These are phyloP conservation scores for Plutomurus gul DNA, from an alignment of 1,140 invertebrate genomes.

Conservation along the genomic window DNA sequence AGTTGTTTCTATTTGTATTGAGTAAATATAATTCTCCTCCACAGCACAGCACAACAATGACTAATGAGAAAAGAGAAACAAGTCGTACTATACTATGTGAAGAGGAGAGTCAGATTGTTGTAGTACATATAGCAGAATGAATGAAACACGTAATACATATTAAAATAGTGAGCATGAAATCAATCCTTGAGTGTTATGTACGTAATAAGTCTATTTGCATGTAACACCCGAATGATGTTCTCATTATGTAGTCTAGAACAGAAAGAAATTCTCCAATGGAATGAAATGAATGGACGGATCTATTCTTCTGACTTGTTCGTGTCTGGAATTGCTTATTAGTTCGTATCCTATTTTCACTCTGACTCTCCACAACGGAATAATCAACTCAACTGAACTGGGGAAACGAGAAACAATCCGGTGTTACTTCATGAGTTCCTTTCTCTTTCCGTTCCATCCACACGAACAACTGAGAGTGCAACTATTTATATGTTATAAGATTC, in stretches of 20 bases:
- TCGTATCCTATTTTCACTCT: slow-evolving; percentile 14
- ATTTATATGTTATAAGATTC: no score
- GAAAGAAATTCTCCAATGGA: slow-evolving; percentile 40
- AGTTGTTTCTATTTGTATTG: no score
- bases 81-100: slow-evolving; percentile 1
- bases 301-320: slow-evolving; percentile 38
- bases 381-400: slow-evolving; percentile 13
- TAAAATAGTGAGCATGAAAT: slow-evolving; percentile 5
- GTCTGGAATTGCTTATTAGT: slow-evolving; percentile 36
- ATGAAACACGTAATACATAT: not conserved
- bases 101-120: no score
- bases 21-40: no score
- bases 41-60: no score
- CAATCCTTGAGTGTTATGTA: slow-evolving; percentile 13
- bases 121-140: no score
- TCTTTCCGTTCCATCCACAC: not conserved
- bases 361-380: slow-evolving; percentile 30
- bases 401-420: slow-evolving; percentile 37
- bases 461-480: not conserved
- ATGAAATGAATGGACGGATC: slow-evolving; percentile 39
- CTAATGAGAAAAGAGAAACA: not conserved
- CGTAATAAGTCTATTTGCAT: slow-evolving; percentile 39
- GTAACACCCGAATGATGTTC: slow-evolving; percentile 32
- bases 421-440: slow-evolving; percentile 11
- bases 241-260: slow-evolving; percentile 37